Evolutionary conservation across 2,113 vertebrate genomes (phyloP), one percentile per base, ranked within the genome.

Genomic region (Pterocles orientalis): DNA sequence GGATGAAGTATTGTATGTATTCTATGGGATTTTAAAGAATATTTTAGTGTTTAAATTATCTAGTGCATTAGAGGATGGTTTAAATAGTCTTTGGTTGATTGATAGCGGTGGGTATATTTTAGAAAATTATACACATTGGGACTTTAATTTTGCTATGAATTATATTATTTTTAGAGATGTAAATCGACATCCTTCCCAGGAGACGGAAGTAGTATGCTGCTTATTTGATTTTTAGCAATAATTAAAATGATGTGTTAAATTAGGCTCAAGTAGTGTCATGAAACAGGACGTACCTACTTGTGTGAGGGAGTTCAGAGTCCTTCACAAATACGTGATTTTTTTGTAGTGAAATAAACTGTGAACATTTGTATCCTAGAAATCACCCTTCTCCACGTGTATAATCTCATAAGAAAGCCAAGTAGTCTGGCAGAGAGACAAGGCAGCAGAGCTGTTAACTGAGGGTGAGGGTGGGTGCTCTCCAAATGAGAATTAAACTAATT

Each of bases 41-140:
- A 81, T 94, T 91, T 89, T 93, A 89, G 73, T 70, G 50, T 73
- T 94, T 94, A 93, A 95, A 94, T 94, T 86, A 93, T 75, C 93
- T 68, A 19, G n/a, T 90, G 64, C 64, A 75, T 93, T 94, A 94
- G 71, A 89, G 68, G 81, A 80, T 68, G 68, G 34, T 86, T 95
- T 88, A 92, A 80, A 71, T 90, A 81, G 69, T 33, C 76, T 95
- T 93, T 88, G 31, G 54, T 87, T 94, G 91, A 96, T 94, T 95
- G 95, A 88, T 93, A 96, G 85, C 21, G 16, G 64, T 83, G 90
- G 78, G 68, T 88, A 94, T 80, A 53, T 83, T 92, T 93, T 90
- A 90, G 51, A 94, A 91, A 95, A 94, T 95, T 81, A 73, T 86
- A 87, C 39, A 2, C 72, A 12, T 31, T 60, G 39, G 64, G 91